A percentile compares a stretch with the other conserved stretches of the same genome.
Evolutionary conservation across 2,113 vertebrate genomes (phyloP).

Genomic region (Corvus hawaiiensis): DNA sequence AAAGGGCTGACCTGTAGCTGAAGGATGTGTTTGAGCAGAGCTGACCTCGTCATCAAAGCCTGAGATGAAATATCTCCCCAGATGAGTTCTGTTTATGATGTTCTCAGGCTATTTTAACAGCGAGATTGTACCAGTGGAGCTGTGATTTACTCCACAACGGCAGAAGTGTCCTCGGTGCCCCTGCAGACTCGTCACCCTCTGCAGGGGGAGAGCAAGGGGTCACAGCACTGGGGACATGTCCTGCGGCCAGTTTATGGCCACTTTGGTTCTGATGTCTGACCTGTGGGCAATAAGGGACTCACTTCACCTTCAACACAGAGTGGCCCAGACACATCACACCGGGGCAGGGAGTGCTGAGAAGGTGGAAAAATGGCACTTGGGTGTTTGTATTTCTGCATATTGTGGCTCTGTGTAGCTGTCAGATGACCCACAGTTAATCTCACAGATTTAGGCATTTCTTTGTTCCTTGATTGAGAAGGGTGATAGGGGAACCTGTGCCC

Average conservation of each 20-base stretch:
- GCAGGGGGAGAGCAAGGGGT: background rate
- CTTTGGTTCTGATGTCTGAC: background rate
- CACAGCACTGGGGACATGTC: background rate
- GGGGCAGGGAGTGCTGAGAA: fast-evolving
- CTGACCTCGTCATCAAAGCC: background rate
- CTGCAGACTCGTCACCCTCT: background rate
- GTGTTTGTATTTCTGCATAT: background rate
- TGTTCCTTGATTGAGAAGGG: background rate
- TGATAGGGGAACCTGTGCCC: background rate
- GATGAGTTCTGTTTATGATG: background rate
- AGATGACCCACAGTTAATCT: background rate
- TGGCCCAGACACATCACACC: fast-evolving
- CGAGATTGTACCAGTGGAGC: fast-evolving
- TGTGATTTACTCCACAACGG: background rate
- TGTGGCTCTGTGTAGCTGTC: background rate
- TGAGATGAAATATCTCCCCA: background rate
- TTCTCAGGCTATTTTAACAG: background rate
- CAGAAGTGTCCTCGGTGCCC: background rate
- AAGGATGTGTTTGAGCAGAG: background rate
- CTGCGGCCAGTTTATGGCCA: background rate
- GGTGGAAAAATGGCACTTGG: background rate
- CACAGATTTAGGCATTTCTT: background rate
- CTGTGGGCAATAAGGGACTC: background rate
- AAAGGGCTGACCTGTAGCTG: background rate
- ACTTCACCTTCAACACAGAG: background rate